Evolutionary conservation across 2,888 invertebrate genomes (phyloP).

Genomic region (Epistrophella euchroma): DNA sequence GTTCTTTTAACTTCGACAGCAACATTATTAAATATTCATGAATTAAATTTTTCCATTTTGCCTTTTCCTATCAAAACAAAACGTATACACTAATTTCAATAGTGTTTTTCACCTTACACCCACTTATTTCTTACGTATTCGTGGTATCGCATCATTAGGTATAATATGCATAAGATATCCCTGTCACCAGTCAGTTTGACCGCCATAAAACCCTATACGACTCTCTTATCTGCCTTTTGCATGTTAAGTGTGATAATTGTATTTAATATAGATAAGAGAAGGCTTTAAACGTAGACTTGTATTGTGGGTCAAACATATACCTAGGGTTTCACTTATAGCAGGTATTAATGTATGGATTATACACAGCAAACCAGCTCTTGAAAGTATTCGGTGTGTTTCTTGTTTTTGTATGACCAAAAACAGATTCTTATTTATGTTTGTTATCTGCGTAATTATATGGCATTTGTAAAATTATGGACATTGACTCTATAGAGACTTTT

Average conservation of each 20-base stretch:
- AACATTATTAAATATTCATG: slow-evolving; percentile 7
- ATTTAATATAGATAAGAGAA: background rate
- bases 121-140: background rate
- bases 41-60: background rate
- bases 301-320: background rate
- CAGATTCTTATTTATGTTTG: too few species aligned
- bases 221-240: too few species aligned
- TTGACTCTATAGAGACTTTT: too few species aligned
- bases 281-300: background rate
- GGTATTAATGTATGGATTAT: too few species aligned
- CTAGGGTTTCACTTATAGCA: too few species aligned
- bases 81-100: background rate
- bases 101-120: background rate
- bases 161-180: background rate
- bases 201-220: too few species aligned
- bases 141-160: background rate
- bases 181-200: background rate
- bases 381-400: too few species aligned
- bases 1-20: background rate
- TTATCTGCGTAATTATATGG: too few species aligned
- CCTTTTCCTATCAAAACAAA: background rate
- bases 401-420: too few species aligned
- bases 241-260: background rate
- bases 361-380: too few species aligned
- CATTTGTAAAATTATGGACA: too few species aligned